These are phyloP conservation scores for Drosophila multiciliata DNA, from an alignment of 2,888 invertebrate genomes.

Conservation along the genomic window DNA sequence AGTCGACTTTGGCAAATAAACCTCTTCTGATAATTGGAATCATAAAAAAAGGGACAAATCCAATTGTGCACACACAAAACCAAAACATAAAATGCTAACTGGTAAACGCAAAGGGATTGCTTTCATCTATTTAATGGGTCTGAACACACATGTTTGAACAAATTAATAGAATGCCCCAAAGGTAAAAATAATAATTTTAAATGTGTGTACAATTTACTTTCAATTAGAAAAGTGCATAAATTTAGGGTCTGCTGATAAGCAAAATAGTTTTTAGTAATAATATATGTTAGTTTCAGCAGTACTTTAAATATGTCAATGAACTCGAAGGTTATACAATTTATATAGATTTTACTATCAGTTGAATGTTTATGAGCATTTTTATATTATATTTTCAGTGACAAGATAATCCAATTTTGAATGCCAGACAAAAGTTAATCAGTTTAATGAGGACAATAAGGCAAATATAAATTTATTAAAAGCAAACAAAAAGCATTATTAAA, in stretches of 20 bases:
- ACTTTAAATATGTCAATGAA: neutral
- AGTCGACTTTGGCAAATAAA: neutral
- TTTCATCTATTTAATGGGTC: conserved; percentile 35
- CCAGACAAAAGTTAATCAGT: neutral
- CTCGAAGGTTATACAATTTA: neutral
- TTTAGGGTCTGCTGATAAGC: neutral
- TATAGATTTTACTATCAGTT: neutral
- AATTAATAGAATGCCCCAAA: conserved; percentile 14
- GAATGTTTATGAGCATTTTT: neutral
- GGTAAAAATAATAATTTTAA: conserved; percentile 2
- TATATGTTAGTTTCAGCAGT: neutral
- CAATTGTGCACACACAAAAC: conserved; percentile 27
- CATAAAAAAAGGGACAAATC: conserved; percentile 31
- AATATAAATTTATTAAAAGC: neutral
- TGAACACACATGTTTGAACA: conserved; percentile 18
- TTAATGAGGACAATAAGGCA: neutral
- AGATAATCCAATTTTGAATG: neutral
- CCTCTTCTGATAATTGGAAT: neutral
- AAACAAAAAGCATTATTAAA: conserved; percentile 4
- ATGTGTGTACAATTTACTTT: conserved; percentile 19
- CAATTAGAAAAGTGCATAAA: conserved; percentile 27
- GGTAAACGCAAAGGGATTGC: conserved; percentile 12
- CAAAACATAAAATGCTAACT: conserved; percentile 12
- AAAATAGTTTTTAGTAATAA: neutral
- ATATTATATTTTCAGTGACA: neutral